Evolutionary conservation across 2,888 invertebrate species (phyloP).

Genomic region (Congeria kusceri): DNA sequence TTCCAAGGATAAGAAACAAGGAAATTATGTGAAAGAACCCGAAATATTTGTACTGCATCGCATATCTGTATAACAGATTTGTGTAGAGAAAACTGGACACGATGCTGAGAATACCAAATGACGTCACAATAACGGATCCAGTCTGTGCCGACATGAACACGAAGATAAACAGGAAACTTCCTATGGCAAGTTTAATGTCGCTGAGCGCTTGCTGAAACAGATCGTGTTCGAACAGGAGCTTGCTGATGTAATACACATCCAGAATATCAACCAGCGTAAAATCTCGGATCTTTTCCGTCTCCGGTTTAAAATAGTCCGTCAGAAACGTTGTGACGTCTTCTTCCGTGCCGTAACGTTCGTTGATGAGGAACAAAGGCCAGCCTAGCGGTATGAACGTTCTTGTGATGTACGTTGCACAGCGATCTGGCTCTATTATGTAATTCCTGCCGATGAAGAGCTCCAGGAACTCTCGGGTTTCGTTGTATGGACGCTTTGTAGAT

Average conservation of each 20-base stretch:
- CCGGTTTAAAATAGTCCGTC: slow-evolving; percentile 53
- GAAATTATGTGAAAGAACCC: slow-evolving; percentile 83
- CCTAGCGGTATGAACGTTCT: slow-evolving; percentile 64
- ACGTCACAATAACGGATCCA: slow-evolving; percentile 63
- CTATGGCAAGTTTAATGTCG: slow-evolving; percentile 74
- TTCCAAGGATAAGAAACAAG: slow-evolving; percentile 83
- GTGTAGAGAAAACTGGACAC: slow-evolving; percentile 69
- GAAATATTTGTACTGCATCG: slow-evolving; percentile 74
- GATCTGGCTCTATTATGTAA: slow-evolving; percentile 17
- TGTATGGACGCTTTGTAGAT: slow-evolving; percentile 64
- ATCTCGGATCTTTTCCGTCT: slow-evolving; percentile 63
- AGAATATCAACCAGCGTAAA: slow-evolving; percentile 47
- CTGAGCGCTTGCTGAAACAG: slow-evolving; percentile 64
- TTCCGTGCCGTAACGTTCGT: slow-evolving; percentile 30
- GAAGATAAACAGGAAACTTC: slow-evolving; percentile 76
- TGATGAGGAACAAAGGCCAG: slow-evolving; percentile 58
- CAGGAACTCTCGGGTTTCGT: slow-evolving; percentile 65
- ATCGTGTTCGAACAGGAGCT: slow-evolving; percentile 65
- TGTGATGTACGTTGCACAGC: slow-evolving; percentile 49
- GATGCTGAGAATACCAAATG: slow-evolving; percentile 68
- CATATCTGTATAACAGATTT: slow-evolving; percentile 75
- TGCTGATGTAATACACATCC: slow-evolving; percentile 65
- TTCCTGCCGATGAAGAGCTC: slow-evolving; percentile 62
- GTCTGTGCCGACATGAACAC: slow-evolving; percentile 75
- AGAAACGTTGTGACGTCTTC: slow-evolving; percentile 52